These are phyloP conservation scores for Okamejei kenojei DNA, from an alignment of 2,797 vertebrate species.

Conservation along the genomic window DNA sequence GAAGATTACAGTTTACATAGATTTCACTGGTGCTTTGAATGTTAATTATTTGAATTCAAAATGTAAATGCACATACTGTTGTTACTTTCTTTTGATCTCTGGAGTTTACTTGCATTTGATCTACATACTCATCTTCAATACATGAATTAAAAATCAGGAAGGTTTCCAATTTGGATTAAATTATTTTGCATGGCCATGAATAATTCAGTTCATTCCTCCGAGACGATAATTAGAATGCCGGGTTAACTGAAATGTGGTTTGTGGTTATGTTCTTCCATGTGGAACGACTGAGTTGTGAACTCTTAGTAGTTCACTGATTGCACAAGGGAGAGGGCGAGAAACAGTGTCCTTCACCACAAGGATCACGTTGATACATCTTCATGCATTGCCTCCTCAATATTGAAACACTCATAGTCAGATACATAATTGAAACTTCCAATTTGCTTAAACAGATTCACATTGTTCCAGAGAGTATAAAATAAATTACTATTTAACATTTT, in stretches of 20 bases:
- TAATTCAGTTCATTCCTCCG: conserved; percentile 24
- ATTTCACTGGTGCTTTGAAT: conserved; percentile 28
- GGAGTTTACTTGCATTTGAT: conserved; percentile 30
- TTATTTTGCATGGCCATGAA: conserved; percentile 29
- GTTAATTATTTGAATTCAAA: conserved; percentile 34
- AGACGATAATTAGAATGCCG: conserved; percentile 30
- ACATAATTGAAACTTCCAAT: not conserved
- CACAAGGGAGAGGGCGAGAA: not conserved
- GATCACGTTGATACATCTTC: not conserved
- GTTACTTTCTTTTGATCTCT: conserved; percentile 17
- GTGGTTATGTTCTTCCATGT: not conserved
- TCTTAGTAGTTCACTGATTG: not conserved
- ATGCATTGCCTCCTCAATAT: not conserved
- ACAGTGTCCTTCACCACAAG: not conserved
- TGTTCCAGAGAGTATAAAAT: not conserved
- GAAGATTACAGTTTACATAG: conserved; percentile 25
- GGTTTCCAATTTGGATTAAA: conserved; percentile 17
- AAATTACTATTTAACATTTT: not conserved
- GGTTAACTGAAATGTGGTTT: conserved; percentile 4
- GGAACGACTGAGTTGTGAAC: not conserved
- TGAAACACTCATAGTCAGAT: not conserved
- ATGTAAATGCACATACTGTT: not conserved
- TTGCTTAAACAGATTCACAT: not conserved
- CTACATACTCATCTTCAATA: conserved; percentile 18
- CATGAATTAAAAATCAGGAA: conserved; percentile 35